phyloP scores from a whole-genome alignment of 2,113 vertebrate genomes.

The Pontoporia blainvillei region DNA sequence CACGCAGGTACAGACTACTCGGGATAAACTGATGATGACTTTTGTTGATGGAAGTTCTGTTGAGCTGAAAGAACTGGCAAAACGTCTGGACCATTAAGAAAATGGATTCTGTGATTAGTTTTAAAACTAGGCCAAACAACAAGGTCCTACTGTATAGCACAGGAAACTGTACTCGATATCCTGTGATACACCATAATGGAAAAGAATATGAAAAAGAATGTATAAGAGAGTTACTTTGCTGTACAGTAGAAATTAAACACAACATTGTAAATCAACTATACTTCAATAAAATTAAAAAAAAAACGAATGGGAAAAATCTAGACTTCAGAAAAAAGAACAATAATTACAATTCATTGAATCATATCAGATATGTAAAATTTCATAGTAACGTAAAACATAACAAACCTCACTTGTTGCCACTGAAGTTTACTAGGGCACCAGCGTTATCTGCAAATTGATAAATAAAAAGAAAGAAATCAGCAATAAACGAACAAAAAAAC shows the following conservation, averaged over 20 bases:
- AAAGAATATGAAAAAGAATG: not conserved
- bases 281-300: not conserved
- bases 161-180: not conserved
- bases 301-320: not conserved
- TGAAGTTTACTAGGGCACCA: not conserved
- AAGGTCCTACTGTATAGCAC: not conserved
- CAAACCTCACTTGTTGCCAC: not conserved
- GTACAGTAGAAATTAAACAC: not conserved
- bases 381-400: not conserved
- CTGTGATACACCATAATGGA: not conserved
- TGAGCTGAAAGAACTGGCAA: slow-evolving; percentile 80
- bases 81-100: slow-evolving; percentile 83
- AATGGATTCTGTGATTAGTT: slow-evolving; percentile 86
- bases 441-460: not conserved
- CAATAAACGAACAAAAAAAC: not conserved
- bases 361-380: not conserved
- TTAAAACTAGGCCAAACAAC: slow-evolving; percentile 78
- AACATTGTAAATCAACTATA: not conserved
- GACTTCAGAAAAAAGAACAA: not conserved
- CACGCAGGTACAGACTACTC: slow-evolving; percentile 93
- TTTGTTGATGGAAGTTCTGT: slow-evolving; percentile 97
- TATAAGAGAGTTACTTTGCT: not conserved
- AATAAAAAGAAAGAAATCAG: not conserved
- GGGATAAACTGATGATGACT: slow-evolving; percentile 98
- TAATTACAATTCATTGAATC: not conserved